Evolutionary conservation across 2,888 invertebrate species (phyloP).

Genomic region (Lutraria lutraria): DNA sequence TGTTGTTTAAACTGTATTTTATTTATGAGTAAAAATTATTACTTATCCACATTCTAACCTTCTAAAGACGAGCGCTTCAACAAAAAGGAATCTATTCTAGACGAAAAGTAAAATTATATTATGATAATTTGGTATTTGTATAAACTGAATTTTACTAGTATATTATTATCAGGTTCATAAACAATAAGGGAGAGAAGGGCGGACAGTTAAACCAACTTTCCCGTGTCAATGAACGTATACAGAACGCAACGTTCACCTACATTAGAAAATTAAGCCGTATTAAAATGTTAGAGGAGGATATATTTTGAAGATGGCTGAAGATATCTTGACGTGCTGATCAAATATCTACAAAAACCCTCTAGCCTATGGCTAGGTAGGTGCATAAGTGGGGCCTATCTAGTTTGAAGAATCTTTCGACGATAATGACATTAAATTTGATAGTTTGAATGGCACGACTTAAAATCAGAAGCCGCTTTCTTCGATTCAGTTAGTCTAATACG

Average conservation of each 20-base stretch:
- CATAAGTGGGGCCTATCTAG: conserved; percentile 32
- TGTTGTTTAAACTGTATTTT: too few species aligned
- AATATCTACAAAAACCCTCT: conserved; percentile 39
- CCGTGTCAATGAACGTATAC: not conserved
- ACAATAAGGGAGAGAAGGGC: too few species aligned
- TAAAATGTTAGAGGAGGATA: conserved; percentile 49
- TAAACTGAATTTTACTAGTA: too few species aligned
- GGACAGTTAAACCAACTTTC: too few species aligned
- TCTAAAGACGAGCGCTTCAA: too few species aligned
- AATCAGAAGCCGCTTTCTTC: conserved; percentile 32
- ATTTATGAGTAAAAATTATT: too few species aligned
- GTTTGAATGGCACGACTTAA: conserved; percentile 20
- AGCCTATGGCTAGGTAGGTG: conserved; percentile 29
- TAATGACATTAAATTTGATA: conserved; percentile 44
- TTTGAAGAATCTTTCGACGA: conserved; percentile 30
- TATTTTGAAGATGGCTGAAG: conserved; percentile 44
- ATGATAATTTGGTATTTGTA: too few species aligned
- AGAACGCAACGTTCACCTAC: not conserved
- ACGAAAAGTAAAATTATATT: too few species aligned
- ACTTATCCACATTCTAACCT: too few species aligned
- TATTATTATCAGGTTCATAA: too few species aligned
- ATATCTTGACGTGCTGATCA: conserved; percentile 53
- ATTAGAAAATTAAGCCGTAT: conserved; percentile 28
- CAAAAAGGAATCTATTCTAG: too few species aligned
- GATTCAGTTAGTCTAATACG: not conserved